These are phyloP conservation scores for Ennomos fuscantarius DNA, from an alignment of 2,888 invertebrate genomes.

Conservation along the genomic window DNA sequence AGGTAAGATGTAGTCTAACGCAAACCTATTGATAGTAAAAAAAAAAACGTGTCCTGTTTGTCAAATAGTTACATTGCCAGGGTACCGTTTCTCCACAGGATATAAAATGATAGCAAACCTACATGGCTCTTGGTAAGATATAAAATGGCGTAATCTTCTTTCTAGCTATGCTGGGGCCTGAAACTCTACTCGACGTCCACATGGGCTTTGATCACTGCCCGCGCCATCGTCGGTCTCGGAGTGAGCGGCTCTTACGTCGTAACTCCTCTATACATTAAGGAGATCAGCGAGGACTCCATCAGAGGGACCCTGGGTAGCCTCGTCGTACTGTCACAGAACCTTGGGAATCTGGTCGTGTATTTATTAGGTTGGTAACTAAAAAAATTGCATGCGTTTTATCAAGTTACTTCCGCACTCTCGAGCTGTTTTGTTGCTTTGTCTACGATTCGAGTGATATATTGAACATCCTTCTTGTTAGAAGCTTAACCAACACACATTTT, in stretches of 20 bases:
- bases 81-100: too few species aligned
- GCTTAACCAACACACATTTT: too few species aligned
- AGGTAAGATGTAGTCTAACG: too few species aligned
- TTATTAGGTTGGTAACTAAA: slow-evolving; percentile 50
- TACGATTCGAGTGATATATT: too few species aligned
- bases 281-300: slow-evolving; percentile 76
- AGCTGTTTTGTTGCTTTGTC: too few species aligned
- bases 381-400: background rate
- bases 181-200: slow-evolving; percentile 74
- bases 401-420: too few species aligned
- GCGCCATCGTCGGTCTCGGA: slow-evolving; percentile 72
- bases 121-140: too few species aligned
- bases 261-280: slow-evolving; percentile 77
- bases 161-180: slow-evolving; percentile 71
- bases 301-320: slow-evolving; percentile 73
- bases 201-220: slow-evolving; percentile 75
- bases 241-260: slow-evolving; percentile 77
- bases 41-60: too few species aligned
- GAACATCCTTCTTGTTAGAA: too few species aligned
- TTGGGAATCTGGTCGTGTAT: slow-evolving; percentile 73
- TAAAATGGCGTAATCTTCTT: slow-evolving; percentile 9
- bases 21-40: too few species aligned
- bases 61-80: too few species aligned
- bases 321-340: slow-evolving; percentile 73
- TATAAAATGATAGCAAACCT: too few species aligned